These are phyloP conservation scores for Petrocephalus microphthalmus DNA, from an alignment of 2,113 vertebrate species.

Conservation along the genomic window DNA sequence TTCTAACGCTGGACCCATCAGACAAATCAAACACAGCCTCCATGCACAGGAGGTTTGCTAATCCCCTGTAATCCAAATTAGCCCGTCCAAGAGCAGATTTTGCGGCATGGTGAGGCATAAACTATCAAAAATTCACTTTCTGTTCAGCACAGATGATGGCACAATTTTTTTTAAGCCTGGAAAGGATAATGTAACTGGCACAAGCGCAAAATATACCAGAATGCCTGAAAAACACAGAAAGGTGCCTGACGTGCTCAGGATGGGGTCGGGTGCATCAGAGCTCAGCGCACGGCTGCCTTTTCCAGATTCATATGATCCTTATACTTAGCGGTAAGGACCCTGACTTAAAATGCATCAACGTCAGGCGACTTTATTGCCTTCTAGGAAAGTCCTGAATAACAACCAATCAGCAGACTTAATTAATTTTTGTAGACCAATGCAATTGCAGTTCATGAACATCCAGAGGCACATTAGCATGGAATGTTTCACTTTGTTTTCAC, in stretches of 20 bases:
- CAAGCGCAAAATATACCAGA: not conserved
- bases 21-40: constrained; percentile 15
- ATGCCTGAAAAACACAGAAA: not conserved
- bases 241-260: not conserved
- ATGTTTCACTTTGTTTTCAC: not conserved
- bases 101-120: not conserved
- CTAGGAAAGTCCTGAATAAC: not conserved
- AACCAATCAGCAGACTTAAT: not conserved
- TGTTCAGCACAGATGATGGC: not conserved
- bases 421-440: not conserved
- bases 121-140: not conserved
- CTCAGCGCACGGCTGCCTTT: not conserved
- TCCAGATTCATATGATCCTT: not conserved
- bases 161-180: not conserved
- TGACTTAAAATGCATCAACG: not conserved
- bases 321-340: not conserved
- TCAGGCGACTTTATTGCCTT: not conserved
- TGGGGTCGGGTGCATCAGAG: not conserved
- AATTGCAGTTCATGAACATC: not conserved
- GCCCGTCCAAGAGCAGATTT: not conserved
- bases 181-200: not conserved
- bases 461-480: not conserved
- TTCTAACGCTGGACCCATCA: not conserved
- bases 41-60: not conserved
- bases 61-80: constrained; percentile 20